Evolutionary conservation across 1,140 invertebrate species (phyloP).

Genomic region (Apocrypta bakeri): DNA sequence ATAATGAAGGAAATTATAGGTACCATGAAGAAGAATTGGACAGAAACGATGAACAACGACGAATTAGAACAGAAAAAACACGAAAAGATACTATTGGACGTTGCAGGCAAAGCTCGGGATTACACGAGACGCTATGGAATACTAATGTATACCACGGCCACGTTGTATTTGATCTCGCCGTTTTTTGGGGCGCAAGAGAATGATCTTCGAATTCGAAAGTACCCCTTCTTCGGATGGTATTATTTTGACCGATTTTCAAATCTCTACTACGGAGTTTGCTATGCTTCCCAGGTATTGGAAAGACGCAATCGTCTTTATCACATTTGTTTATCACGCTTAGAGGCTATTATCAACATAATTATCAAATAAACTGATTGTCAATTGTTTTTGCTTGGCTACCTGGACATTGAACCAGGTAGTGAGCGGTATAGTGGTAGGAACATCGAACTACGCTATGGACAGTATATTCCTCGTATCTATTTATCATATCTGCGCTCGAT

Average conservation of each 20-base stretch:
- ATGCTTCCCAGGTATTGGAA: conserved; percentile 43
- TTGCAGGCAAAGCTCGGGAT: conserved; percentile 1
- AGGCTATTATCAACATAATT: too few species aligned
- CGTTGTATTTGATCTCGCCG: conserved; percentile 44
- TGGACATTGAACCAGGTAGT: too few species aligned
- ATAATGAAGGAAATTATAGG: conserved; percentile 11
- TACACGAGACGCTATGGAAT: conserved; percentile 45
- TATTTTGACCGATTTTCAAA: conserved; percentile 47
- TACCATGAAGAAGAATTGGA: background rate
- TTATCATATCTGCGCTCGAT: conserved; percentile 46
- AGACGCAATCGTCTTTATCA: too few species aligned
- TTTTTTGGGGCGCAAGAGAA: conserved; percentile 35
- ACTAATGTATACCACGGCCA: conserved; percentile 41
- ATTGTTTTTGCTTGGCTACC: too few species aligned
- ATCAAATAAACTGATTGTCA: too few species aligned
- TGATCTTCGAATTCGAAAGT: conserved; percentile 15
- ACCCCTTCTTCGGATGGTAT: conserved; percentile 53
- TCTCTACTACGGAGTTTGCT: conserved; percentile 37
- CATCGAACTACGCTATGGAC: too few species aligned
- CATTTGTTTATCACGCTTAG: too few species aligned
- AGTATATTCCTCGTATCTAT: conserved; percentile 47
- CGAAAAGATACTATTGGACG: conserved; percentile 35
- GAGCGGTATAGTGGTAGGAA: too few species aligned
- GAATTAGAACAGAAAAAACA: background rate
- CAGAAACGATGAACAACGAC: background rate